Base-by-base conservation (phyloP, 1,140 invertebrate species). In the Cheumatopsyche charites region DNA sequence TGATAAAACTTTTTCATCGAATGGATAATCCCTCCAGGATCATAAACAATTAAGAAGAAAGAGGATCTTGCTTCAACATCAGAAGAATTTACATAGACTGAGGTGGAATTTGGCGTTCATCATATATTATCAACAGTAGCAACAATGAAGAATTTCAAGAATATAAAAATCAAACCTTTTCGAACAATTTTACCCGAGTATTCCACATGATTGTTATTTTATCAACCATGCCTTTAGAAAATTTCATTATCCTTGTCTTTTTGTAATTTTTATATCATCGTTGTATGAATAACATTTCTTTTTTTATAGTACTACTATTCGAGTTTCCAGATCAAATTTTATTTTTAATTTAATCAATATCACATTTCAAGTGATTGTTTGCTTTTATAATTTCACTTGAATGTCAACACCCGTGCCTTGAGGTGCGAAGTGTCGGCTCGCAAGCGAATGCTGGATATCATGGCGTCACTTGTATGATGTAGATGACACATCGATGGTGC, bases 391-490 rank as follows among this genome's bases (percentile, higher is more conserved):
- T 36, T 68, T 55, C 49, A 17, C 25, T 71, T 71, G 25, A 47
- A 52, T 49, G 70, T 63, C 58, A n/a, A 58, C 62, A 61, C 52
- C 23, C 55, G 55, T 25, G 36, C 26, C 36, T 52, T 62, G 21
- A 17, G 68, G 58, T 17, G 41, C 55, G 15, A 25, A 25, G 68
- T 62, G 61, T 61, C 42, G 68, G 55, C 43, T 41, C 3, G 72
- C 62, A 68, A 68, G 49, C 55, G 29, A 55, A 58, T 49, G 15
- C 63, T 15, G 62, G 41, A 42, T 61, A 63, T 74, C 58, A 71
- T 42, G 63, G 19, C 68, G 55, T 67, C 73, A 70, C 71, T 74
- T 78, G 72, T 78, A 73, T 78, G 75, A 73, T 77, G 68, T 77
- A 78, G 77, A 78, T 78, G 76, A 67, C 72, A 77, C 70, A 67